Base-by-base conservation (phyloP, 2,888 invertebrate species). In the Watsonalla cultraria region DNA sequence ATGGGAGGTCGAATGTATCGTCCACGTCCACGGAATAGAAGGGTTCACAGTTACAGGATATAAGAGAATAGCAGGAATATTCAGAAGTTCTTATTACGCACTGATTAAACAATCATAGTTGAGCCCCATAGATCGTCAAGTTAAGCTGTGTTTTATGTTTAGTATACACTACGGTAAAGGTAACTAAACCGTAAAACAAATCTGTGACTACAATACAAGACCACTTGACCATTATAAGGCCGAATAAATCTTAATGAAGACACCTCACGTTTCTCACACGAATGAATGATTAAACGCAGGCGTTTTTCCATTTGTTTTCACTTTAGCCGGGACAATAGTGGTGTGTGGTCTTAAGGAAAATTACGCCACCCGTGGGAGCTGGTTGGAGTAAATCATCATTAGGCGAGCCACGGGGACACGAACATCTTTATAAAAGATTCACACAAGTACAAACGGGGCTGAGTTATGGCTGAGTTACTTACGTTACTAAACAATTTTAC, bases 371-470 rank as follows among this genome's bases (percentile, higher is more conserved):
- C 86, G 80, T 75, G 88, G 87, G 87, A 87, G 69, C 74, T 59
- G 62, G 68, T 70, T 64, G 74, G 74, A 78, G 84, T 89, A 88
- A 80, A 89, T 89, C 88, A 87, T 87, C 86, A 89, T 89, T 89
- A 89, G 82, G 72, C 66, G 57, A 61, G 65, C 66, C 56, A 52
- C 69, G 68, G 80, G 76, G 85, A 84, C 85, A 81, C 74, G 78
- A 79, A 78, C 71, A 80, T 84, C 83, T 84, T 84, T 86, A 88
- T 87, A 88, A 88, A 88, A 88, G 80, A 88, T 88, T 88, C 87
- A 88, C 76, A 78, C 76, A 82, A 80, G 84, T 83, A 85, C 84
- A 80, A 81, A 86, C 82, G 75, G 84, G 82, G 75, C 78, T 75
- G 74, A 82, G 72, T 82, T 83, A 84, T 77, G 76, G 74, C 67